Base-by-base conservation (phyloP, 2,113 vertebrate genomes). In the Ophiodon elongatus region DNA sequence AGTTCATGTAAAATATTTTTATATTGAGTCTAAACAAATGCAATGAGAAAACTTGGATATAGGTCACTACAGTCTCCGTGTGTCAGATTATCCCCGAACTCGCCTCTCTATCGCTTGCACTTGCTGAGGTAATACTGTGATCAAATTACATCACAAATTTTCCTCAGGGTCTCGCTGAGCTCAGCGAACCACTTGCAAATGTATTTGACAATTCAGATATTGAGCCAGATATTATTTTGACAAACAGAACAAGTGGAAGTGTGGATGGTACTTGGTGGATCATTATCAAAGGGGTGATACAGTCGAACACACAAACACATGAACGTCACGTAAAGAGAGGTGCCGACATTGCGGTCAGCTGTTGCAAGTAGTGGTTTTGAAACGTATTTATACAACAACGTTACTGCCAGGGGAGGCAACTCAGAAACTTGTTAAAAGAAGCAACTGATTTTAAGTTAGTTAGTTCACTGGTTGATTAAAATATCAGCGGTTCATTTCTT, bases 161-260 rank as follows among this genome's bases (percentile, higher is more conserved):
- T 91, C 82, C 82, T 82, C 68, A 50, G 82, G 92, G 83, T 89
- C 76, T 85, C 45, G 35, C 76, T 62, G 52, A 73, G 85, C 76
- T 89, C 79, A 83, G 75, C 31, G 43, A 85, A 87, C 70, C 75
- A 73, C 83, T 85, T 60, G 69, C 57, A 79, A 83, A 86, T 83
- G 79, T 76, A 83, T 89, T 78, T 89, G 83, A 88, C 77, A 62
- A 85, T 81, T 80, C 67, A 23, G 78, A 84, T 85, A 87, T 81
- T 79, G 80, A 89, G 84, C 81, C 84, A 81, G 83, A 52, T 84
- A 82, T 84, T 88, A 85, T 91, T 92, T 88, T 88, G 82, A 79
- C 74, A 90, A 86, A 85, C 77, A 13, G 9, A 62, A 73, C 60
- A 39, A 69, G 82, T 52, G 67, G 67, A 84, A 80, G 63, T 50